Evolutionary conservation across 2,797 vertebrate species (phyloP).

Genomic region (Phataginus tricuspis): DNA sequence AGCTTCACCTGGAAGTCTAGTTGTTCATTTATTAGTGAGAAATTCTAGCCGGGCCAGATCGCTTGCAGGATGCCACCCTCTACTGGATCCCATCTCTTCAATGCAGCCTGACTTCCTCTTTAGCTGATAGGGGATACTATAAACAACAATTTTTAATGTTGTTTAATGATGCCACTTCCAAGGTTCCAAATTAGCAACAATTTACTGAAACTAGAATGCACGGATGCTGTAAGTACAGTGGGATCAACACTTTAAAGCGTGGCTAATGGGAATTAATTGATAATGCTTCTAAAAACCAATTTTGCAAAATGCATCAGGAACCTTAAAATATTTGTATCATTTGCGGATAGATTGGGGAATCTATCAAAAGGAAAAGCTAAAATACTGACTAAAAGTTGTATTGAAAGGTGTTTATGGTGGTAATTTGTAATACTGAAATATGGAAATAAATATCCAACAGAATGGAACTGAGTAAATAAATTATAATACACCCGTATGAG

Average conservation of each 20-base stretch:
- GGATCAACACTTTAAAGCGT: background rate
- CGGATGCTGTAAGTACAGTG: background rate
- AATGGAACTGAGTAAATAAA: background rate
- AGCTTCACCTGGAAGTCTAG: background rate
- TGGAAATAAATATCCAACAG: background rate
- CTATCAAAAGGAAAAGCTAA: background rate
- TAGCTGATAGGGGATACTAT: background rate
- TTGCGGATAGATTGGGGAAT: background rate
- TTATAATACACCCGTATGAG: background rate
- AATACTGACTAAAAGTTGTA: background rate
- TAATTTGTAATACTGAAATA: background rate
- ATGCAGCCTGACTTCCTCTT: background rate
- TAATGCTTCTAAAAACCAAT: background rate
- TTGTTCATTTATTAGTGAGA: slow-evolving; percentile 13
- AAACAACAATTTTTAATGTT: background rate
- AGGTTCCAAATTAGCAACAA: background rate
- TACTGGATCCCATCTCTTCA: background rate
- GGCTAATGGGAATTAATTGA: background rate
- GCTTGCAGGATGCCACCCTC: background rate
- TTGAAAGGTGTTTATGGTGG: background rate
- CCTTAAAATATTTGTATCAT: background rate
- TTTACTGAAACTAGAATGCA: background rate
- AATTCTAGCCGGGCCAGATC: background rate
- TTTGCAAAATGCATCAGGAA: background rate
- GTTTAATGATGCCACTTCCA: background rate